Conservation (phyloP, 2,888 invertebrate species). For the Aporophyla nigra region DNA sequence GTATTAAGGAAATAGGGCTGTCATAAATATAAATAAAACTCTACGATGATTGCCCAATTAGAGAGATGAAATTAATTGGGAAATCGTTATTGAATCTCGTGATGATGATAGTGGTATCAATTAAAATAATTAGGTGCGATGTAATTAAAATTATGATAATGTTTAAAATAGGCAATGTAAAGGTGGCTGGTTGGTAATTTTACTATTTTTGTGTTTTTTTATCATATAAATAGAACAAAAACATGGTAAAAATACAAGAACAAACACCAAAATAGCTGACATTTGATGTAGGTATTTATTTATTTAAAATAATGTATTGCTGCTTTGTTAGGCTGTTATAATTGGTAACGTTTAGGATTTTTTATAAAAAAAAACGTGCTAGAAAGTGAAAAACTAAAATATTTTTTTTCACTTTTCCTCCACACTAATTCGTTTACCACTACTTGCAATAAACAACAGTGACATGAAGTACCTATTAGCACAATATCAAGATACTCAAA, state of each 20-base stretch:
- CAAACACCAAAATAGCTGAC: too few species aligned
- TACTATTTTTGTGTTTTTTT: background rate
- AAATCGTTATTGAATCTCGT: background rate
- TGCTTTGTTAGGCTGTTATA: too few species aligned
- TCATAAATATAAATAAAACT: conserved; percentile 12
- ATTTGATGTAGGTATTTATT: background rate
- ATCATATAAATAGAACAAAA: background rate
- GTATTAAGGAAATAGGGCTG: conserved; percentile 1
- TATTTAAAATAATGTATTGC: too few species aligned
- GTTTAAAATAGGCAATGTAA: background rate
- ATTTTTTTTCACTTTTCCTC: too few species aligned
- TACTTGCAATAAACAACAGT: too few species aligned
- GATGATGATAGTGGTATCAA: background rate
- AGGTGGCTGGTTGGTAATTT: background rate
- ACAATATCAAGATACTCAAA: too few species aligned
- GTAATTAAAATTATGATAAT: background rate
- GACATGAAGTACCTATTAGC: too few species aligned
- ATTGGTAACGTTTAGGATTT: too few species aligned
- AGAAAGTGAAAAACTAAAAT: too few species aligned
- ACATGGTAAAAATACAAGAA: background rate
- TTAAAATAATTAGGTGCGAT: background rate
- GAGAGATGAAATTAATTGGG: background rate
- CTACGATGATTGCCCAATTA: conserved; percentile 22
- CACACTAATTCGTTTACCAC: too few species aligned
- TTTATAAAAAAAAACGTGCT: too few species aligned